A percentile compares a stretch with the other conserved stretches of the same genome.
Conservation (phyloP, 2,888 invertebrate genomes). For the Ectropis crepuscularia region DNA sequence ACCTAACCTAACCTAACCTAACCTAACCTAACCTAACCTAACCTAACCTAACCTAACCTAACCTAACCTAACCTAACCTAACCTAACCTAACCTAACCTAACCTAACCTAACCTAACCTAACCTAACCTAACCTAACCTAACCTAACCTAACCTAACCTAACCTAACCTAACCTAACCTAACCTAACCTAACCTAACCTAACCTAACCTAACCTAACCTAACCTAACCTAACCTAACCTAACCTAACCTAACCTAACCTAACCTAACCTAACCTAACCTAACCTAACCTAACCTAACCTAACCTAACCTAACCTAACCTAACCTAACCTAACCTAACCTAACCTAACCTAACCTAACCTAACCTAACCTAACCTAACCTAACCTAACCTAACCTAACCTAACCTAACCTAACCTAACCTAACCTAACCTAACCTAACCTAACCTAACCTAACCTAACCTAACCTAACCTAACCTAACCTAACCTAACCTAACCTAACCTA, state of each 20-base stretch:
- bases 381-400: conserved; percentile 34
- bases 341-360: conserved; percentile 33
- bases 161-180: conserved; percentile 37
- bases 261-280: conserved; percentile 36
- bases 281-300: conserved; percentile 33
- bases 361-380: conserved; percentile 30
- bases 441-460: conserved; percentile 34
- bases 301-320: conserved; percentile 32
- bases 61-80: conserved; percentile 37
- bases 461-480: conserved; percentile 33
- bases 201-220: conserved; percentile 38
- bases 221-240: conserved; percentile 39
- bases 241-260: conserved; percentile 36
- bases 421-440: conserved; percentile 34
- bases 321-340: conserved; percentile 35
- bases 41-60: conserved; percentile 37
- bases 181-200: conserved; percentile 38
- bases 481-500: conserved; percentile 34
- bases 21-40: conserved; percentile 41
- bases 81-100: conserved; percentile 36
- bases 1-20: conserved; percentile 36
- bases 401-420: conserved; percentile 33
- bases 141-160: conserved; percentile 38
- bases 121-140: conserved; percentile 39
- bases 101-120: conserved; percentile 38